Percentiles rank a stretch among this genome's conserved stretches.
Evolutionary conservation across 92 coral and sea anemone genomes (phyloP).

Genomic region (Heteractis magnifica): DNA sequence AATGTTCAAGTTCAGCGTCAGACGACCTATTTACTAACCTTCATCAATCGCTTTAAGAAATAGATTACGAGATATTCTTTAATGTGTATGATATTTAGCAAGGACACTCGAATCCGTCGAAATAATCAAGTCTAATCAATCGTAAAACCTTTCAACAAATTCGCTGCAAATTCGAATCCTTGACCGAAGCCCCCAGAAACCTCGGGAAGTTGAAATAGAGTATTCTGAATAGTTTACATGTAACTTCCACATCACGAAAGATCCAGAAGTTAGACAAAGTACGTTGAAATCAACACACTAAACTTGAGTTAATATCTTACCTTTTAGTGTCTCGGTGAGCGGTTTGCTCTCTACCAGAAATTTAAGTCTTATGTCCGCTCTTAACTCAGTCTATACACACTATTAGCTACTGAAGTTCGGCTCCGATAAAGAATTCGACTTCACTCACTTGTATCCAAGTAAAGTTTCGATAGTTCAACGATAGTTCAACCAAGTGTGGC

Average conservation of each 20-base stretch:
- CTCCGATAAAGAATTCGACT: not conserved
- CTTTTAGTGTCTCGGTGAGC: not conserved
- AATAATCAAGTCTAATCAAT: not conserved
- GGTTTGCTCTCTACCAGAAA: not conserved
- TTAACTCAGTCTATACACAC: not conserved
- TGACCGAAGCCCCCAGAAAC: not conserved
- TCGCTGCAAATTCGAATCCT: not conserved
- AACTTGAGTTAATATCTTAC: not conserved
- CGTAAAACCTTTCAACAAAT: not conserved
- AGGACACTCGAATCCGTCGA: not conserved
- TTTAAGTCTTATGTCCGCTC: not conserved
- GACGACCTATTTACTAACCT: not conserved
- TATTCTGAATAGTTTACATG: not conserved
- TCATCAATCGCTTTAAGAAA: not conserved
- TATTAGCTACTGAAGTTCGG: not conserved
- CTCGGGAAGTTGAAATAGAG: not conserved
- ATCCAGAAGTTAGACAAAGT: not conserved
- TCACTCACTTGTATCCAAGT: slow-evolving; percentile 4
- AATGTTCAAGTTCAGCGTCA: not conserved
- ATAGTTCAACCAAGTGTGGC: slow-evolving; percentile 12
- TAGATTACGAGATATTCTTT: not conserved
- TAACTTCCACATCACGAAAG: not conserved
- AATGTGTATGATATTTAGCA: not conserved
- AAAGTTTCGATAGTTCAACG: not conserved
- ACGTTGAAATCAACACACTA: not conserved